Percentiles rank a stretch among this genome's conserved stretches.
These are phyloP conservation scores for Lycophotia porphyrea DNA, from an alignment of 2,888 invertebrate species.

Conservation along the genomic window DNA sequence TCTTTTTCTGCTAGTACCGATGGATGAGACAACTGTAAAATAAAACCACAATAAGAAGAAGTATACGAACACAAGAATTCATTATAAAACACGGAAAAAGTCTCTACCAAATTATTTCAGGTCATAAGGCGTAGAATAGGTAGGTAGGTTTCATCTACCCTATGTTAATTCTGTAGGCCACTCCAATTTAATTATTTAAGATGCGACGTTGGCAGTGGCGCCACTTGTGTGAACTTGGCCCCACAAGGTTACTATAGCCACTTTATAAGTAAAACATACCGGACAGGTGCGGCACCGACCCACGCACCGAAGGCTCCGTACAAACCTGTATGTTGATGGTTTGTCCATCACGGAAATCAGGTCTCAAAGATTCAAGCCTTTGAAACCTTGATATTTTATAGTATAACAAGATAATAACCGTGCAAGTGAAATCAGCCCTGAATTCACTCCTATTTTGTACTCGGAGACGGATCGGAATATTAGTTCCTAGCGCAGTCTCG, in stretches of 20 bases:
- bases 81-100: neutral
- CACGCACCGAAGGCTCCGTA: too few relatives aligned
- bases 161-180: neutral
- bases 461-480: constrained; percentile 79
- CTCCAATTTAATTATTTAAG: neutral
- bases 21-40: constrained; percentile 78
- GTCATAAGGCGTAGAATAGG: neutral
- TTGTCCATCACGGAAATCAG: too few relatives aligned
- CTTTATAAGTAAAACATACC: neutral
- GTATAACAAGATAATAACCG: constrained; percentile 69
- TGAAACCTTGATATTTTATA: too few relatives aligned
- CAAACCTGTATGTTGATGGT: too few relatives aligned
- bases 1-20: constrained; percentile 78
- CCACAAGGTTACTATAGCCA: neutral
- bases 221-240: neutral
- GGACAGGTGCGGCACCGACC: neutral
- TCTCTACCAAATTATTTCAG: neutral
- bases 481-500: constrained; percentile 77
- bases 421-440: constrained; percentile 76
- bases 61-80: neutral
- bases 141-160: neutral
- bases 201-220: neutral
- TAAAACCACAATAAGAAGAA: neutral
- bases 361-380: too few relatives aligned
- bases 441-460: constrained; percentile 81